Percentiles rank a stretch among this genome's conserved stretches.
Evolutionary conservation across 2,888 invertebrate genomes (phyloP).

Genomic region (Nomada goodeniana): DNA sequence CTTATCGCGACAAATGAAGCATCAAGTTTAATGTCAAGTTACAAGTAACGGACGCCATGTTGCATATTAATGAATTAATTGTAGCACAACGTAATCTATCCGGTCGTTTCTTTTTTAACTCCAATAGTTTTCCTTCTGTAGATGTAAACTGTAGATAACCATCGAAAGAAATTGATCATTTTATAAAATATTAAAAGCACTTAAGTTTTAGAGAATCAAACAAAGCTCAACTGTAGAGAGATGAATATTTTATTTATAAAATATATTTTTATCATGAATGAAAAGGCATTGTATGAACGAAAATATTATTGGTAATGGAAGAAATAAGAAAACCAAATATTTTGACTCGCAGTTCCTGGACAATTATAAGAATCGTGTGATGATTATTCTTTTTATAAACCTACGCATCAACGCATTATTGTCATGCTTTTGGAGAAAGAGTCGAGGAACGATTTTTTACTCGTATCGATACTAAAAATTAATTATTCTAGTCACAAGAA

Average conservation of each 20-base stretch:
- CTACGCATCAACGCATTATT: not conserved
- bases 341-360: conserved; percentile 19
- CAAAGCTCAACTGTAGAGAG: conserved; percentile 27
- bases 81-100: not conserved
- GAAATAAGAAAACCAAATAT: conserved; percentile 2
- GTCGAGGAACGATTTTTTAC: conserved; percentile 32
- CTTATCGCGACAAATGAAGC: conserved; percentile 20
- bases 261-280: conserved; percentile 12
- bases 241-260: conserved; percentile 32
- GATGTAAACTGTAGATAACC: not conserved
- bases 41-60: not conserved
- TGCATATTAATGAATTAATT: conserved; percentile 7
- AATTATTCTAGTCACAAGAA: conserved; percentile 73
- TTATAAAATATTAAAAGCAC: not conserved
- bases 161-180: not conserved
- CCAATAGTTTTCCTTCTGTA: not conserved
- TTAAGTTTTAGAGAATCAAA: conserved; percentile 10
- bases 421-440: conserved; percentile 12
- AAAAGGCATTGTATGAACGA: conserved; percentile 3
- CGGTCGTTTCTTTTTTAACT: conserved; percentile 22
- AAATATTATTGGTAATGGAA: not conserved
- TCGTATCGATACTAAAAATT: conserved; percentile 41
- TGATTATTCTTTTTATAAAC: conserved; percentile 12
- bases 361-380: not conserved
- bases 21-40: conserved; percentile 10